Base-by-base conservation (phyloP, 2,113 vertebrate species). In the Callionymus lyra region DNA sequence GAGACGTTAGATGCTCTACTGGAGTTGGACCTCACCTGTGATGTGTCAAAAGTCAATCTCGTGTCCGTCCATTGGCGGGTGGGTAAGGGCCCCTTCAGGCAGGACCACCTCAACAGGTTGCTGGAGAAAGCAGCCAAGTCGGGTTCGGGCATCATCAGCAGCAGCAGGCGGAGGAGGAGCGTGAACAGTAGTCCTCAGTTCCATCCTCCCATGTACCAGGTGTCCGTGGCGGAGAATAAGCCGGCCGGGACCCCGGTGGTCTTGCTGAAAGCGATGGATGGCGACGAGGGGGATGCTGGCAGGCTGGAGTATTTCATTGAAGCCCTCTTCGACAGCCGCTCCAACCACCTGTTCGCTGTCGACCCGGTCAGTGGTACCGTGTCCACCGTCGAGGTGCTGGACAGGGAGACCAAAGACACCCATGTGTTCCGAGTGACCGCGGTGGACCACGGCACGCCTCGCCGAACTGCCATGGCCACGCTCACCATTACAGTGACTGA, bases 281-380 rank as follows among this genome's bases (percentile, higher is more conserved):
- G 79, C 0, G 93, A 96, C 2, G 81, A 88, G 41, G 94, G 93
- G 0, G 90, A 95, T 12, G 88, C 89, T 0, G 94, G 94, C 1
- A 56, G 68, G 37, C 72, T 97, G 53, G 88, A 74, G 63, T 98
- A 97, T 40, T 60, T 89, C 18, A 89, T 97, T 67, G 90, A 93
- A 5, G 93, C 94, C 5, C 87, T 97, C 6, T 95, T 97, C 0
- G 93, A 98, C 59, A 98, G 93, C 69, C 87, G 94, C 16, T 98
- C 91, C 8, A 90, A 89, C 15, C 72, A 84, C 3, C 75, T 93
- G 55, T 88, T 89, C 52, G 82, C 83, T 1, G 68, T 93, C 5
- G 85, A 91, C 35, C 66, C 73, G 0, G 49, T 19, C 5, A 90
- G 51, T 0, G 91, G 91, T 0, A 53, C 77, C 0, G 91, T 94